Base-by-base conservation (phyloP, 2,888 invertebrate genomes). In the Cataglyphis rosenhaueri region DNA sequence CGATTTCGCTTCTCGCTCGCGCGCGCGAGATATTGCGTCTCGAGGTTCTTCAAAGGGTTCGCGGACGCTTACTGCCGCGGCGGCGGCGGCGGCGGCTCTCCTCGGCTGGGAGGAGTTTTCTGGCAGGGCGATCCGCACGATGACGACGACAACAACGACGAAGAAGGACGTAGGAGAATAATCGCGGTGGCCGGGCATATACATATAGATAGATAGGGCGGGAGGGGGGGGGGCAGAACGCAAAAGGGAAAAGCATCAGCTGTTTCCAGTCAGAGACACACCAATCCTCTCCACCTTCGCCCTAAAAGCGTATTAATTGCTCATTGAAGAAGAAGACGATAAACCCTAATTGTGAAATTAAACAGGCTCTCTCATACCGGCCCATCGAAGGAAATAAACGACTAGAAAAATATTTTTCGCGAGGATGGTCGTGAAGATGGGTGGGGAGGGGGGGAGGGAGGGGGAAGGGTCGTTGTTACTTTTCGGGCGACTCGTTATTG, bases 21-120 rank as follows among this genome's bases (percentile, higher is more conserved):
- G 78, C 78, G 78, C 68, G 78, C 59, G 78, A 78, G 78, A 21
- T 21, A 78, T 78, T 78, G 71, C 59, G 78, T 78, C 71, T 78
- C 71, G 71, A 61, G 44, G 78, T 78, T 25, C 71, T 71, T 78
- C 78, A 78, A 78, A 78, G 71, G 71, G 78, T 21, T 71, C 71
- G 48, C 48, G 78, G 55, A 32, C 38, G 52, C 21, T 21, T 21
- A 21, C 21, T 68, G 71, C 59, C 55, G 41, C 70, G 32, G 71
- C 71, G 25, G 21, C 70, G 32, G 71, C 71, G 25, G 21, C 21
- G 21, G 21, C 21, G 21, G 21, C 35, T 1, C 59, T 44, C 59
- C 55, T n/a, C 55, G 38, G 9, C 29, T 76, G 70, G 78, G 70
- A 78, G 78, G 78, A 78, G 78, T 78, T 35, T 21, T 71, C 71